Evolutionary conservation across 2,888 invertebrate species (phyloP), one percentile per base, ranked within the genome.

Genomic region (Argyresthia albistria): DNA sequence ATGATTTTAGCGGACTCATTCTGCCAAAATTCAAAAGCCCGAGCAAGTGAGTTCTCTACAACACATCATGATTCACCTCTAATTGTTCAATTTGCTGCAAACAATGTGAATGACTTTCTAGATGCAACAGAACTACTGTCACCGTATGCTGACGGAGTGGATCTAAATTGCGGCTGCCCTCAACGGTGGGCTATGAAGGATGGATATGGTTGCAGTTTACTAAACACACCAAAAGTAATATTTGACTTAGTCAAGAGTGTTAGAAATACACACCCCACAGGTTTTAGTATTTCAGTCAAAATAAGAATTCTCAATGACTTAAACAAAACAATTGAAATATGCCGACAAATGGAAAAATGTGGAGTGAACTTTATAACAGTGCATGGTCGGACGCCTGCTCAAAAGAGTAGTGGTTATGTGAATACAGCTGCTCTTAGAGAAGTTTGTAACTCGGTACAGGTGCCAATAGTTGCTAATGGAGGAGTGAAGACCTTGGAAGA

Each of bases 1-100:
- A 99, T 99, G 99, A 97, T 99, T 62, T 88, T 99, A 58, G 95
- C 98, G 0, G 95, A 97, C 75, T 97, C 97, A 1, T 98, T 98
- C 80, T 92, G 95, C 52, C 92, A 93, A 67, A 98, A 98, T 58
- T 86, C 91, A 53, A 94, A 95, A 79, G 98, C 98, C 11, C 90
- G 99, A 52, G 75, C 89, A 6, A 94, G 90, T 77, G 96, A 97
- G 76, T 96, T 97, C 70, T 89, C 91, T 7, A 95, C 95, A 1
- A 92, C 90, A 62, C 57, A 67, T 54, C 93, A 82, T 60, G 98
- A 99, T 74, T 82, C 90, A 35, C 98, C 99, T 0, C 70, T 98
- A 39, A 91, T 99, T 60, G 96, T 95, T 0, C 99, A 99, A 76
- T 98, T 99, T 91, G 99, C 98, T 43, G 95, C 98, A 0, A 96